Conservation (phyloP, 2,113 vertebrate genomes). For the Furnarius figulus region DNA sequence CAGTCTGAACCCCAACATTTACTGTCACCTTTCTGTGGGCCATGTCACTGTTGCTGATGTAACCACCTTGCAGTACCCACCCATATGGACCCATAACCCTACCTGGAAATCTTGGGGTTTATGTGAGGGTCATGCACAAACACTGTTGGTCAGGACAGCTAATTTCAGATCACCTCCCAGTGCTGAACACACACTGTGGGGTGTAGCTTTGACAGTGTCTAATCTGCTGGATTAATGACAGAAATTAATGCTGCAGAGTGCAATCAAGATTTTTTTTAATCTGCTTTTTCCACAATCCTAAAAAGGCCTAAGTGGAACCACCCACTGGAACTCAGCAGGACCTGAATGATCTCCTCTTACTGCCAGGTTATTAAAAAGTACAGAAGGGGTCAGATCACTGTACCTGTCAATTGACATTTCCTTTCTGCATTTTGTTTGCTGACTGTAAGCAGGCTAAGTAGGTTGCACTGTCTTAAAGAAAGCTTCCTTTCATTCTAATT, state of each 20-base stretch:
- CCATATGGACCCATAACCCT: neutral
- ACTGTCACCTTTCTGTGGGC: neutral
- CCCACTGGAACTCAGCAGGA: neutral
- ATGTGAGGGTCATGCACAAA: neutral
- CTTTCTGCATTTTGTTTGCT: neutral
- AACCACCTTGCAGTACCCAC: neutral
- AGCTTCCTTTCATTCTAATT: neutral
- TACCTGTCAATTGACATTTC: neutral
- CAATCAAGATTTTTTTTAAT: neutral
- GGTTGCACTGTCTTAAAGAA: neutral
- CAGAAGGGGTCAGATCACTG: neutral
- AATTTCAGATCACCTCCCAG: neutral
- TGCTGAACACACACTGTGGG: neutral
- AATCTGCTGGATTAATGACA: neutral
- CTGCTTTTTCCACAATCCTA: neutral
- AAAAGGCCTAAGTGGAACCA: neutral
- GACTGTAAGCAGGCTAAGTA: neutral
- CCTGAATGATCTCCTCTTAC: neutral
- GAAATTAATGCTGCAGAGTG: neutral
- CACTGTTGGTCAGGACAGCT: neutral
- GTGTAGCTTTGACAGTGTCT: neutral
- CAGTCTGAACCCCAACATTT: neutral
- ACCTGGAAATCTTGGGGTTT: neutral
- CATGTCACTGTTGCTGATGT: neutral
- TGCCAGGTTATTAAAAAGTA: neutral